Conservation (phyloP, 2,797 vertebrate species). For the Molothrus ater region DNA sequence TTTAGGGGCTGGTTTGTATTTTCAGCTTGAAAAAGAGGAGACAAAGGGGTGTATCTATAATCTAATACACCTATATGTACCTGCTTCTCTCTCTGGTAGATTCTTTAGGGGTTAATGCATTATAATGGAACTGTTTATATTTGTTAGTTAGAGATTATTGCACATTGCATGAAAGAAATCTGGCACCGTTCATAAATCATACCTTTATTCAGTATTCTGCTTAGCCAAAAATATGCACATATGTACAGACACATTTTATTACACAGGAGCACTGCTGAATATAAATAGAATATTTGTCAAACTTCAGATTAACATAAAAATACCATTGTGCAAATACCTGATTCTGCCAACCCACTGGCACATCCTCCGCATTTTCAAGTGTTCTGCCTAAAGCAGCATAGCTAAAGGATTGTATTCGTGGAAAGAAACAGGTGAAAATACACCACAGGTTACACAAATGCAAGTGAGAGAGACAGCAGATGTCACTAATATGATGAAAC, state of each 20-base stretch:
- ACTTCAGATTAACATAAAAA: not conserved
- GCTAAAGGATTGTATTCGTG: not conserved
- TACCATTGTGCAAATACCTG: not conserved
- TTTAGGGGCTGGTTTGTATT: not conserved
- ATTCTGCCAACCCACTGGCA: not conserved
- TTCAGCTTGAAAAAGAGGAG: not conserved
- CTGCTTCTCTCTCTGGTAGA: not conserved
- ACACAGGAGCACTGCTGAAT: not conserved
- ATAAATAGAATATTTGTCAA: slow-evolving; percentile 19
- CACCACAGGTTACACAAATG: not conserved
- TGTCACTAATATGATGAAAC: not conserved
- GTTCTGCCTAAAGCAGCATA: not conserved
- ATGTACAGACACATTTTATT: not conserved
- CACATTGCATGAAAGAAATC: not conserved
- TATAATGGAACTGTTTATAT: not conserved
- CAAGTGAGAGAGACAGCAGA: not conserved
- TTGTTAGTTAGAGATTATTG: not conserved
- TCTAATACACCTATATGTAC: not conserved
- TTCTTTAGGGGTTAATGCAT: not conserved
- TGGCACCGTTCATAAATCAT: not conserved
- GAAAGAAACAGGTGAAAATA: not conserved
- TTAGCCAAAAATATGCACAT: slow-evolving; percentile 1
- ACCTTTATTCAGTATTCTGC: not conserved
- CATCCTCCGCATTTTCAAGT: not conserved
- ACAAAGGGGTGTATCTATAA: not conserved